Evolutionary conservation across 2,113 vertebrate species (phyloP).

Genomic region (Myotis lucifugus): DNA sequence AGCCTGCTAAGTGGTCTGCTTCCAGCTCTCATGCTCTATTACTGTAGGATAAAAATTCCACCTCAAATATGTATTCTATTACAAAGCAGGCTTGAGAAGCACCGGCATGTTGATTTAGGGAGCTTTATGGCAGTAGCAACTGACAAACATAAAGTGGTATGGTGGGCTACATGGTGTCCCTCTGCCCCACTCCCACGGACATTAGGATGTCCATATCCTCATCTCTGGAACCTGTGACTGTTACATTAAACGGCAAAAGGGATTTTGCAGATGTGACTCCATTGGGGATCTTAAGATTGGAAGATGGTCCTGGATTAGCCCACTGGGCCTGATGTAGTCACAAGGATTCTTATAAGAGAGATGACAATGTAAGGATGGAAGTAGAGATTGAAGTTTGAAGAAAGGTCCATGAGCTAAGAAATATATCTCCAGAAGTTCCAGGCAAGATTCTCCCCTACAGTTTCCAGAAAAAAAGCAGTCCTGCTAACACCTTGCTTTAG

Average conservation of each 20-base stretch:
- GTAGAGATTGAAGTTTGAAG: neutral
- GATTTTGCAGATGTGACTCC: neutral
- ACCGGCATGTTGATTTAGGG: neutral
- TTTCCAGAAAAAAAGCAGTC: neutral
- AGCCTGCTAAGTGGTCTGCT: no score
- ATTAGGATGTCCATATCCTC: neutral
- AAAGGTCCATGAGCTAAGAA: neutral
- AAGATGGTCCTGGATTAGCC: neutral
- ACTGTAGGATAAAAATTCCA: neutral
- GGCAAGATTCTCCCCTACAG: neutral
- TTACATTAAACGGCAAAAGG: neutral
- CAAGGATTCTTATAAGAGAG: neutral
- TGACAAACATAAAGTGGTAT: neutral
- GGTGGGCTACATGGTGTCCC: neutral
- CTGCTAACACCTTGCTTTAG: neutral
- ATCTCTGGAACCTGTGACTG: neutral
- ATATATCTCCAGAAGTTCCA: neutral
- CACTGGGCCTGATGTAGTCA: neutral
- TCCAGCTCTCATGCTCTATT: neutral
- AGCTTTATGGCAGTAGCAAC: neutral
- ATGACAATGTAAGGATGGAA: neutral
- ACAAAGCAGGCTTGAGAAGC: neutral
- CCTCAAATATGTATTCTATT: neutral
- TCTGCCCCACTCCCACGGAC: neutral
- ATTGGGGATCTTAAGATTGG: neutral